Evolutionary conservation across 2,888 invertebrate species (phyloP).

Genomic region (Cosmopolites sordidus): DNA sequence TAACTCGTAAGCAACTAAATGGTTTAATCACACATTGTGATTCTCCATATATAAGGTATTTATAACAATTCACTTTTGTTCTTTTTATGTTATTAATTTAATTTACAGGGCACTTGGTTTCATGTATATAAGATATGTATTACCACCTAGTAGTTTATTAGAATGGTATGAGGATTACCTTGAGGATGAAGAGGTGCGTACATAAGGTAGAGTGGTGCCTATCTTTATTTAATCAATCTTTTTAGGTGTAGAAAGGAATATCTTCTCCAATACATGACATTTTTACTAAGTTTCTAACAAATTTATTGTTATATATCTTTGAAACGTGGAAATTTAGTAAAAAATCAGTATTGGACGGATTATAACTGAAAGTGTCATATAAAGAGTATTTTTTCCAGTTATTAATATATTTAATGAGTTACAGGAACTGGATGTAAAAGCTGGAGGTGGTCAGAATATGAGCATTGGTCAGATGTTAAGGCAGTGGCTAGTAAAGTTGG

Average conservation of each 20-base stretch:
- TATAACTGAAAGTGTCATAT: no score
- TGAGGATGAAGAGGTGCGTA: conserved; percentile 85
- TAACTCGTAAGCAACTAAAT: conserved; percentile 97
- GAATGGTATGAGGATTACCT: conserved; percentile 97
- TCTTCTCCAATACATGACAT: no score
- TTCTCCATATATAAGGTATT: conserved; percentile 79
- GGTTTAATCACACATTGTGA: conserved; percentile 92
- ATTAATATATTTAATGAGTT: conserved; percentile 31
- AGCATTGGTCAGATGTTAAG: conserved; percentile 89
- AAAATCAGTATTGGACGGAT: no score
- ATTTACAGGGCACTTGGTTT: conserved; percentile 75
- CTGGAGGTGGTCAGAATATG: conserved; percentile 92
- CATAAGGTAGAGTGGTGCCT: conserved; percentile 45
- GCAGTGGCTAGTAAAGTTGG: conserved; percentile 90
- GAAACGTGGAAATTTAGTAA: no score
- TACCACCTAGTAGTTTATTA: conserved; percentile 92
- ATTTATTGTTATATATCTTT: no score
- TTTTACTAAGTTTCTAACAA: no score
- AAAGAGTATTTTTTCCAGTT: neutral
- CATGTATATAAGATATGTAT: conserved; percentile 86
- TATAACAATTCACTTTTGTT: no score
- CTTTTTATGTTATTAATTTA: no score
- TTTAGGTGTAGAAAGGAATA: conserved; percentile 6
- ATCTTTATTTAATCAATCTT: conserved; percentile 26
- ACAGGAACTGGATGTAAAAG: conserved; percentile 94